Base-by-base conservation (phyloP, 2,113 vertebrate genomes). In the Scomber scombrus region DNA sequence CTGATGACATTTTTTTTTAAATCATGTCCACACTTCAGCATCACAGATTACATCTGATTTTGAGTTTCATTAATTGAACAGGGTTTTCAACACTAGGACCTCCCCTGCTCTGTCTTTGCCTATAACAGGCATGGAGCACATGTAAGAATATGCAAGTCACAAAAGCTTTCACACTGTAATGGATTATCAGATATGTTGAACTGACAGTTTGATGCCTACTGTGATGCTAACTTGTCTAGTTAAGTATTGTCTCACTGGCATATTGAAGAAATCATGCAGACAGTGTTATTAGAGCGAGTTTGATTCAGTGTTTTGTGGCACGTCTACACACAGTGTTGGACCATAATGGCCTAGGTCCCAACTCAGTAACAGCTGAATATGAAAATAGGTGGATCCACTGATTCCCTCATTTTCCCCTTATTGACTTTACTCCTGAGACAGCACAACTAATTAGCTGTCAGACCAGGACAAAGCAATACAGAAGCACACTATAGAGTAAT, bases 391-490 rank as follows among this genome's bases (percentile, higher is more conserved):
- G 75, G 83, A 85, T 77, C 50, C 67, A 82, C 82, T 79, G 54
- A 87, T 85, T 89, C 72, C 69, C 81, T 81, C 71, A 61, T 88
- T 88, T 85, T 55, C 75, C 81, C 74, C 68, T 68, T 62, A 85
- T 68, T 89, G 82, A 88, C 71, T 90, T 79, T 81, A 87, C 89
- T 80, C 87, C 67, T 70, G 80, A 84, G 89, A 90, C 76, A 70
- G 78, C 80, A 84, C 65, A 85, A 86, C 85, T 93, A 92, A 94
- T 93, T 91, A 92, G 84, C 84, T 91, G 86, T 91, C 91, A 91
- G 80, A 40, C 52, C 63, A 87, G 78, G 84, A 87, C 87, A 86
- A 87, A 88, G 76, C 85, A 71, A 80, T 76, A 88, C 67, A 82
- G 72, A 71, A 68, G 71, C 64, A 65, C 76, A 82, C 82, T 84